These are phyloP conservation scores for Enteromius thamalakanensis DNA, from an alignment of 2,797 vertebrate genomes.

Conservation along the genomic window DNA sequence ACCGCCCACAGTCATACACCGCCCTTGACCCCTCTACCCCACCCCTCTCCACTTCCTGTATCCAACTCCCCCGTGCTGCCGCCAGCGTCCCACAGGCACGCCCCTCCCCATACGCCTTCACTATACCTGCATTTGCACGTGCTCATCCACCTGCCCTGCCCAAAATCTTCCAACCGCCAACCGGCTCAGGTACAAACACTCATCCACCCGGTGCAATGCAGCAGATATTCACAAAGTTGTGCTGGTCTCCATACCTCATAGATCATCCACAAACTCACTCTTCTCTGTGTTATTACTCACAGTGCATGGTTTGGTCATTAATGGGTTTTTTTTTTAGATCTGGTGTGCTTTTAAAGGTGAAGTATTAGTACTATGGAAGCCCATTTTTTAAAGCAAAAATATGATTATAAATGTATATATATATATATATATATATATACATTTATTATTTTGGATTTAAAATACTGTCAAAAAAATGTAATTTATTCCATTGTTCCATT, in stretches of 20 bases:
- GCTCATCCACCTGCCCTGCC: constrained; percentile 79
- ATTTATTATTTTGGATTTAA: background rate
- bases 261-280: constrained; percentile 3
- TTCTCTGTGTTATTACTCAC: constrained; percentile 4
- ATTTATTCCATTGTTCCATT: background rate
- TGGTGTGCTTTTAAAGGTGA: background rate
- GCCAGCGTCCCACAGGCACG: constrained; percentile 55
- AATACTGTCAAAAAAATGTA: background rate
- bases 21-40: constrained; percentile 58
- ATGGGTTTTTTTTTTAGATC: background rate
- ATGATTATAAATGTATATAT: no score
- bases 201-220: background rate
- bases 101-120: constrained; percentile 68
- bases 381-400: background rate
- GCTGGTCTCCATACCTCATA: constrained; percentile 17
- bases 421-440: no score
- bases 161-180: constrained; percentile 77
- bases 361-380: no score
- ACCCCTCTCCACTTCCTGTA: constrained; percentile 22
- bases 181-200: constrained; percentile 73
- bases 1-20: constrained; percentile 56
- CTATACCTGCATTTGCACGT: constrained; percentile 71
- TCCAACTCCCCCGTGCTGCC: constrained; percentile 31
- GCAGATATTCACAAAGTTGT: constrained; percentile 18
- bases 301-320: background rate